Percentiles rank a stretch among this genome's conserved stretches.
These are phyloP conservation scores for Dioctria linearis DNA, from an alignment of 2,888 invertebrate species.

Conservation along the genomic window DNA sequence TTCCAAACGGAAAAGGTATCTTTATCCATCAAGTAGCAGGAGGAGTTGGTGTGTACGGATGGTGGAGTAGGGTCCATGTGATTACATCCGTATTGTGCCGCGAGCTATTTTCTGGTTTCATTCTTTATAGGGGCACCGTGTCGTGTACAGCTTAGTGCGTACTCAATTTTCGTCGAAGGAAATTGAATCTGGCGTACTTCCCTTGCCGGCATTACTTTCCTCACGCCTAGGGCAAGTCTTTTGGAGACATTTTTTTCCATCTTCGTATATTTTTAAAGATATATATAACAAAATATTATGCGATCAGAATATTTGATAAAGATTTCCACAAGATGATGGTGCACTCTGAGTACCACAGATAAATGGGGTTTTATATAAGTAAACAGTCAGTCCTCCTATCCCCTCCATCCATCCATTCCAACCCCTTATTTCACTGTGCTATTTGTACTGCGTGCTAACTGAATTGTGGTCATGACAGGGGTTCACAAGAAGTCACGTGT, in stretches of 20 bases:
- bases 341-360: conserved; percentile 8
- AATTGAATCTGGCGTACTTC: conserved; percentile 47
- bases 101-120: conserved; percentile 23
- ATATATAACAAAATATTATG: conserved; percentile 55
- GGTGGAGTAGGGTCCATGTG: not conserved
- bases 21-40: not conserved
- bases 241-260: not conserved
- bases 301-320: conserved; percentile 57
- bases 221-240: conserved; percentile 1
- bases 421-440: not conserved
- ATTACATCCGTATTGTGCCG: not conserved
- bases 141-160: not conserved
- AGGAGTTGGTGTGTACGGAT: too few relatives aligned
- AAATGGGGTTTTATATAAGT: not conserved
- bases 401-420: conserved; percentile 2
- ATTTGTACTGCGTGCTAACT: not conserved
- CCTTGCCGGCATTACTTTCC: not conserved
- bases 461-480: conserved; percentile 55
- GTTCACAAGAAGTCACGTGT: conserved; percentile 57
- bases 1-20: not conserved
- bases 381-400: not conserved
- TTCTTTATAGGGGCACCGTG: not conserved
- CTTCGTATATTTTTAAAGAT: conserved; percentile 11
- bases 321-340: conserved; percentile 50
- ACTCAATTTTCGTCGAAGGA: conserved; percentile 47